Conservation (phyloP, 2,797 vertebrate genomes). For the Danionella dracula region DNA sequence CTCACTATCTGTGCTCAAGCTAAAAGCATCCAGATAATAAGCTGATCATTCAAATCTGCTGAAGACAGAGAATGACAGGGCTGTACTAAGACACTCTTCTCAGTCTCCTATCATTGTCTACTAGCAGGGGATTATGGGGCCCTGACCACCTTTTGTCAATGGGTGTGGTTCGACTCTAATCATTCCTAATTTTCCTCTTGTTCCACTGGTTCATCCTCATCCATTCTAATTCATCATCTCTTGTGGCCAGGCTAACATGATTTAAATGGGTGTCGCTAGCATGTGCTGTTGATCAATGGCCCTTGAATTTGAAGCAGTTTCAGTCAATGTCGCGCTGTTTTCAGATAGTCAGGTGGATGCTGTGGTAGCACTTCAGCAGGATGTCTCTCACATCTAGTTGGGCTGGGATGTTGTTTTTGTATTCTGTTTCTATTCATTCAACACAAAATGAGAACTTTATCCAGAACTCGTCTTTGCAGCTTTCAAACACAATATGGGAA, state of each 20-base stretch:
- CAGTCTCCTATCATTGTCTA: slow-evolving; percentile 20
- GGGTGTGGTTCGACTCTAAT: slow-evolving; percentile 40
- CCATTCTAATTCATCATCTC: not conserved
- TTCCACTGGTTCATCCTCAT: slow-evolving; percentile 22
- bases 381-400: not conserved
- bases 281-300: slow-evolving; percentile 27
- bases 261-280: slow-evolving; percentile 34
- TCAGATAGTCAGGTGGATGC: slow-evolving; percentile 15
- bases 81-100: slow-evolving; percentile 34
- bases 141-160: slow-evolving; percentile 31
- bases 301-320: slow-evolving; percentile 25
- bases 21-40: slow-evolving; percentile 25
- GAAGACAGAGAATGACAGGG: slow-evolving; percentile 8
- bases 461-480: no score
- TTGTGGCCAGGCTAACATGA: not conserved
- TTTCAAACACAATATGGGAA: no score
- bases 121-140: slow-evolving; percentile 27
- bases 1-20: slow-evolving; percentile 1
- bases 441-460: no score
- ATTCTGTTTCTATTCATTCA: not conserved
- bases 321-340: slow-evolving; percentile 9
- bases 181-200: slow-evolving; percentile 40
- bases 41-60: slow-evolving; percentile 28
- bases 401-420: not conserved
- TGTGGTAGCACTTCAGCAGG: not conserved